phyloP scores from a whole-genome alignment of 1,140 invertebrate species.

The Drosophila cardini region DNA sequence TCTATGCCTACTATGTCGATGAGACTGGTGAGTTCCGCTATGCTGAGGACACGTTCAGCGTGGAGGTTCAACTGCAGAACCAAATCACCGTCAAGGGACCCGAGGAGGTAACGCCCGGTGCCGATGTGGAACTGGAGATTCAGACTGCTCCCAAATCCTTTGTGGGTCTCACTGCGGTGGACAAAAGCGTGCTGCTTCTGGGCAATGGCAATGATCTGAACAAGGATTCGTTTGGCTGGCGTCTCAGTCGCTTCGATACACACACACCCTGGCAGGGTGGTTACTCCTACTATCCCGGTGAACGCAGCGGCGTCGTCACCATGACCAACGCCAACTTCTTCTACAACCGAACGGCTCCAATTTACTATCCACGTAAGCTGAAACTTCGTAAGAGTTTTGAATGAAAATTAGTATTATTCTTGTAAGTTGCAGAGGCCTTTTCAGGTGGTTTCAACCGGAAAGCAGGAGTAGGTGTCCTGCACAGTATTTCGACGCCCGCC shows the following conservation, averaged over 20 bases:
- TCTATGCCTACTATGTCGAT: conserved; percentile 91
- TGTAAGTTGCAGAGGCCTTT: conserved; percentile 30
- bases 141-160: conserved; percentile 93
- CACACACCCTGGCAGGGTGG: conserved; percentile 76
- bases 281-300: conserved; percentile 76
- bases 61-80: conserved; percentile 92
- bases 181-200: conserved; percentile 93
- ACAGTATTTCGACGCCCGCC: not conserved
- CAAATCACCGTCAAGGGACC: conserved; percentile 64
- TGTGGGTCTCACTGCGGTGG: conserved; percentile 92
- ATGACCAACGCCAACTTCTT: conserved; percentile 79
- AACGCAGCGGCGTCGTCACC: conserved; percentile 71
- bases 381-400: conserved; percentile 5
- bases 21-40: conserved; percentile 91
- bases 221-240: conserved; percentile 78
- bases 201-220: conserved; percentile 66
- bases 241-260: conserved; percentile 72
- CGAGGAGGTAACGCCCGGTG: conserved; percentile 88
- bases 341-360: conserved; percentile 68
- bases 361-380: conserved; percentile 41
- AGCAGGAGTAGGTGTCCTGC: conserved; percentile 10
- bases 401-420: not conserved
- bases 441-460: conserved; percentile 46
- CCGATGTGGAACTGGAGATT: conserved; percentile 89
- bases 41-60: conserved; percentile 91